Evolutionary conservation across 2,113 vertebrate genomes (phyloP).

Genomic region (Peromyscus leucopus): DNA sequence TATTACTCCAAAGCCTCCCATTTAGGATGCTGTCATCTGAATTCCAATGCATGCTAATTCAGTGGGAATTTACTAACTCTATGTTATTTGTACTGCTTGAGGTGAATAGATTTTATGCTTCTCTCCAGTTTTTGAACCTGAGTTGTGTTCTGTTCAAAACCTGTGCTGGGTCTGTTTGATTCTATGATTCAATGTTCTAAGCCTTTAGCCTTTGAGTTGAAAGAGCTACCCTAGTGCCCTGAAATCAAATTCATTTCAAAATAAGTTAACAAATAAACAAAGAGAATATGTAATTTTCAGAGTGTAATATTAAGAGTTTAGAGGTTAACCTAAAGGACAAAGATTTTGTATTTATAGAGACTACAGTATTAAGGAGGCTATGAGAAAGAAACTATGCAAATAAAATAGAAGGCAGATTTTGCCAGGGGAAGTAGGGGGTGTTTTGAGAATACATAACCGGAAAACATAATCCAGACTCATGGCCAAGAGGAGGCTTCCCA

Average conservation of each 20-base stretch:
- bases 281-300: not conserved
- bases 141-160: not conserved
- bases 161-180: not conserved
- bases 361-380: not conserved
- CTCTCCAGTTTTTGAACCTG: not conserved
- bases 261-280: not conserved
- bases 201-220: not conserved
- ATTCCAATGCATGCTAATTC: not conserved
- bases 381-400: slow-evolving; percentile 25
- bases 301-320: not conserved
- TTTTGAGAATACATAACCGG: not conserved
- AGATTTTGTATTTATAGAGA: not conserved
- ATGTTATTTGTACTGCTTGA: not conserved
- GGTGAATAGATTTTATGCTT: not conserved
- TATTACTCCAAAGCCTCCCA: not conserved
- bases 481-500: not conserved
- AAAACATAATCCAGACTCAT: not conserved
- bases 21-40: slow-evolving; percentile 4
- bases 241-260: slow-evolving; percentile 28
- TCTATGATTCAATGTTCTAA: not conserved
- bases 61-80: slow-evolving; percentile 32
- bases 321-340: not conserved
- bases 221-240: not conserved
- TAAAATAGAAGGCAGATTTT: not conserved
- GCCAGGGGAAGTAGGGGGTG: not conserved